A percentile compares a stretch with the other conserved stretches of the same genome.
These are phyloP conservation scores for Harlomillsia oculata DNA, from an alignment of 1,140 invertebrate species.

Conservation along the genomic window DNA sequence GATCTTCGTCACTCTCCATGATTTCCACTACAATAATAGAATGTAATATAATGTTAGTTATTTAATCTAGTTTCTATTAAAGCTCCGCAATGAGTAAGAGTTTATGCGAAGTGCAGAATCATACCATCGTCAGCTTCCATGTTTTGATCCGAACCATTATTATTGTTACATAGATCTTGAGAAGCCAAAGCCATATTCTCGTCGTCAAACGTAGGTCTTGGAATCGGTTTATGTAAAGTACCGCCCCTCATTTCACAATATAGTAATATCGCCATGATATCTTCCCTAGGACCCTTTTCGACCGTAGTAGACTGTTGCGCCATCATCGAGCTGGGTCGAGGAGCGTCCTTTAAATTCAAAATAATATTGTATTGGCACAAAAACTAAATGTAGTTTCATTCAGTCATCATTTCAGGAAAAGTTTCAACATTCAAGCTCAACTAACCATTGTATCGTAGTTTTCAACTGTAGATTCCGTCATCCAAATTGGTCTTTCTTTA, in stretches of 20 bases:
- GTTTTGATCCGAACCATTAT: background rate
- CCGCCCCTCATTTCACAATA: slow-evolving; percentile 75
- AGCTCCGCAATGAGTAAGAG: no score
- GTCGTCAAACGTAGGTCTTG: slow-evolving; percentile 14
- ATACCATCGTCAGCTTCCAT: slow-evolving; percentile 18
- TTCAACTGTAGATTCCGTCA: slow-evolving; percentile 79
- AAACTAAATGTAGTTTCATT: no score
- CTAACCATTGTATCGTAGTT: no score
- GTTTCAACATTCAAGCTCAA: no score
- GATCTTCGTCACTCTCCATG: slow-evolving; percentile 65
- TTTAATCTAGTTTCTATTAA: no score
- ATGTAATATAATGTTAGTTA: no score
- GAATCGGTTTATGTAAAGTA: slow-evolving; percentile 6
- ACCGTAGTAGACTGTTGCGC: slow-evolving; percentile 1
- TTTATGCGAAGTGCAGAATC: background rate
- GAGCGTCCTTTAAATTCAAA: no score
- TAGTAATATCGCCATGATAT: slow-evolving; percentile 82
- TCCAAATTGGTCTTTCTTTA: slow-evolving; percentile 88
- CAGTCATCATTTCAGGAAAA: no score
- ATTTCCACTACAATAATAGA: slow-evolving; percentile 54
- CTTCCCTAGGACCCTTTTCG: slow-evolving; percentile 45
- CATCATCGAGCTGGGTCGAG: no score
- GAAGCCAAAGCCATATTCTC: background rate
- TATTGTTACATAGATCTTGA: slow-evolving; percentile 7
- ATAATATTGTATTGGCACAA: no score